These are phyloP conservation scores for Remorina albescens DNA, from an alignment of 2,797 vertebrate genomes.

Conservation along the genomic window DNA sequence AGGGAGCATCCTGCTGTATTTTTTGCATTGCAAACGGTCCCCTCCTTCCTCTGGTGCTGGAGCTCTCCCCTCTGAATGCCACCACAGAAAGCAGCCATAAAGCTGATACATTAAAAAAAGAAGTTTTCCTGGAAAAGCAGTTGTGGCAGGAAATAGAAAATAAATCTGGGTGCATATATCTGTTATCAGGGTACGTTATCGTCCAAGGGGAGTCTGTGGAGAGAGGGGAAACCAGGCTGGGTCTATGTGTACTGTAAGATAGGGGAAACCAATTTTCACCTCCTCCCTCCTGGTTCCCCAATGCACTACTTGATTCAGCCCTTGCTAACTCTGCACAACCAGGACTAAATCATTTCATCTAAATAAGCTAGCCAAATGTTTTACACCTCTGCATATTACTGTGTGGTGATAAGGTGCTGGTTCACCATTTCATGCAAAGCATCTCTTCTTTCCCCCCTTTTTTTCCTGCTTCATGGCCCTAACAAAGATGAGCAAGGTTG, in stretches of 20 bases:
- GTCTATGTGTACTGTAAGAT: slow-evolving; percentile 81
- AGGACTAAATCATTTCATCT: slow-evolving; percentile 83
- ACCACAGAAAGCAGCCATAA: slow-evolving; percentile 69
- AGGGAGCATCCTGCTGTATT: slow-evolving; percentile 50
- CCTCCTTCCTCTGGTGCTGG: slow-evolving; percentile 38
- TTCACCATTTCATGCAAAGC: slow-evolving; percentile 66
- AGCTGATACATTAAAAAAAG: slow-evolving; percentile 67
- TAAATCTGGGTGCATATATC: slow-evolving; percentile 84
- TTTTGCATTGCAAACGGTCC: slow-evolving; percentile 53
- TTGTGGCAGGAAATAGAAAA: slow-evolving; percentile 82
- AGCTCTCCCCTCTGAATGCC: slow-evolving; percentile 60
- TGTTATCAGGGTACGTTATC: slow-evolving; percentile 83
- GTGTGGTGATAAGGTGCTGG: slow-evolving; percentile 75
- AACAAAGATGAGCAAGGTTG: slow-evolving; percentile 63
- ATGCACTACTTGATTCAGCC: slow-evolving; percentile 75
- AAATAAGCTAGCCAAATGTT: slow-evolving; percentile 86
- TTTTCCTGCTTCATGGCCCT: slow-evolving; percentile 39
- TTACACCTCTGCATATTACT: slow-evolving; percentile 85
- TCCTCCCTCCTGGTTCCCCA: slow-evolving; percentile 70
- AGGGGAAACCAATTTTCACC: slow-evolving; percentile 84
- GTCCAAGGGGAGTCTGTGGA: slow-evolving; percentile 72
- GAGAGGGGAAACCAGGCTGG: slow-evolving; percentile 67
- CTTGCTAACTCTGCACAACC: slow-evolving; percentile 73
- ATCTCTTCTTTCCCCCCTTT: slow-evolving; percentile 50
- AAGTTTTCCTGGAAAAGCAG: slow-evolving; percentile 77